Evolutionary conservation across 2,888 invertebrate species (phyloP).

Genomic region (Eledona agricola): DNA sequence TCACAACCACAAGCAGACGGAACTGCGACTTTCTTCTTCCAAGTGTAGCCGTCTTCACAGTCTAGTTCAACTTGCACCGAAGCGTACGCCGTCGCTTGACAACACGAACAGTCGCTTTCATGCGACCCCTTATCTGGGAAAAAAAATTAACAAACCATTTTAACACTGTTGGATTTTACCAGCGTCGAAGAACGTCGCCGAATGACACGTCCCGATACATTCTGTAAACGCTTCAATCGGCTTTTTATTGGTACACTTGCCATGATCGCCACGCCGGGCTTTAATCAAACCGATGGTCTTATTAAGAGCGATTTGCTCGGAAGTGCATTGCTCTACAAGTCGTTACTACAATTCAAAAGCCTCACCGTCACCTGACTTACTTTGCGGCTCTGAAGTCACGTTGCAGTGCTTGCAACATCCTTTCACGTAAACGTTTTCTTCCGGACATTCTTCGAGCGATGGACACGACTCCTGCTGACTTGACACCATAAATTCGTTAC

Average conservation of each 20-base stretch:
- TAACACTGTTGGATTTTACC: constrained; percentile 60
- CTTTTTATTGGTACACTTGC: constrained; percentile 71
- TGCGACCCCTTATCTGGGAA: constrained; percentile 66
- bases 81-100: constrained; percentile 54
- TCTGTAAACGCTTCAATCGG: constrained; percentile 71
- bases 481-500: constrained; percentile 62
- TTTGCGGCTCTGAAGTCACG: constrained; percentile 62
- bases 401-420: constrained; percentile 77
- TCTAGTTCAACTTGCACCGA: constrained; percentile 54
- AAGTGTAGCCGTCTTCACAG: constrained; percentile 57
- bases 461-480: constrained; percentile 68
- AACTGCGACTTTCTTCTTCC: constrained; percentile 56
- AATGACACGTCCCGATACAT: constrained; percentile 76
- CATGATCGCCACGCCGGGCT: constrained; percentile 63
- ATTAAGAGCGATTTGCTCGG: constrained; percentile 64
- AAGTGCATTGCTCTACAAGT: constrained; percentile 66
- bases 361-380: constrained; percentile 56
- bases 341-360: background rate
- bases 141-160: constrained; percentile 7
- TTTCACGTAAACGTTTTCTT: constrained; percentile 66
- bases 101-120: constrained; percentile 68
- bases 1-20: constrained; percentile 59
- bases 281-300: constrained; percentile 70
- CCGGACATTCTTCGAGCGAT: constrained; percentile 68
- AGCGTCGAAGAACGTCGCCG: constrained; percentile 73